A percentile compares a stretch with the other conserved stretches of the same genome.
phyloP scores from a whole-genome alignment of 2,113 vertebrate genomes.

The Sialia sialis region DNA sequence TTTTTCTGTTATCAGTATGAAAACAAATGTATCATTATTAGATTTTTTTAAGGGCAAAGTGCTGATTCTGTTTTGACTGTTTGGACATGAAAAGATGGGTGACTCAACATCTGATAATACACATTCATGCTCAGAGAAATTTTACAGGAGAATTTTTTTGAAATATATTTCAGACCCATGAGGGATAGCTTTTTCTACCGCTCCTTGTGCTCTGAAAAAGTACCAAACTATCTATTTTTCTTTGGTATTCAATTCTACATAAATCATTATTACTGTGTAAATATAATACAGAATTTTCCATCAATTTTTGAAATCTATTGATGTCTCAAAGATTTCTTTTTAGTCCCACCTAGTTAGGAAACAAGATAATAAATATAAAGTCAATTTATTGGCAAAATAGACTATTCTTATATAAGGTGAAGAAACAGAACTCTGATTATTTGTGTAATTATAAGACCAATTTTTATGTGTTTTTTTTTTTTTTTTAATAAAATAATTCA shows the following conservation, averaged over 20 bases:
- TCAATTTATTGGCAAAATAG: not conserved
- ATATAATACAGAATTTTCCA: not conserved
- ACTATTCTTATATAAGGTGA: not conserved
- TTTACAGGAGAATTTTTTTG: not conserved
- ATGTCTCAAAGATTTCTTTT: not conserved
- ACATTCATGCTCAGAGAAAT: not conserved
- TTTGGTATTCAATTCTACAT: not conserved
- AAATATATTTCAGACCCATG: not conserved
- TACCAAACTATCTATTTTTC: not conserved
- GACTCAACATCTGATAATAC: not conserved
- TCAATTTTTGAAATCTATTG: not conserved
- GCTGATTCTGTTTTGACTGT: not conserved
- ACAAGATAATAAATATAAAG: not conserved
- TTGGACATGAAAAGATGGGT: not conserved
- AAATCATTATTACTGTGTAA: not conserved
- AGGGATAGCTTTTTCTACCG: no score
- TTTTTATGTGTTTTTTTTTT: no score
- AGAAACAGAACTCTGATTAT: not conserved
- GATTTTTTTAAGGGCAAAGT: not conserved
- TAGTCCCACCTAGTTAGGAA: not conserved
- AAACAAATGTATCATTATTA: not conserved
- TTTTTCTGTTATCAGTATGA: not conserved
- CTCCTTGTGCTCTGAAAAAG: not conserved
- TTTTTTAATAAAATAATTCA: no score
- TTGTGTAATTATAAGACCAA: not conserved